Base-by-base conservation (phyloP, 2,797 vertebrate species). In the Aplochiton taeniatus region DNA sequence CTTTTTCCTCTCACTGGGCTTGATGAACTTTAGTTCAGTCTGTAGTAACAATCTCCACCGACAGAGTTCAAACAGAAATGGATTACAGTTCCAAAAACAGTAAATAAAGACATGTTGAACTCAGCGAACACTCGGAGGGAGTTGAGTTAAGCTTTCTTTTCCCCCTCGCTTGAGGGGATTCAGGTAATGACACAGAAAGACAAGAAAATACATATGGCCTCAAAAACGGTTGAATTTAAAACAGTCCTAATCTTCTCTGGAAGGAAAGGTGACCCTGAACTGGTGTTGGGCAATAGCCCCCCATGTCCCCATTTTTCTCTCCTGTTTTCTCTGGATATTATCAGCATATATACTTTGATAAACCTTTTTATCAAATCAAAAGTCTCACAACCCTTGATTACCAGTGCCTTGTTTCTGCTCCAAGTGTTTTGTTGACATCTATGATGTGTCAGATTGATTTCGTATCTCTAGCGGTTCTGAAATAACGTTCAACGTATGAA, bases 141-240 rank as follows among this genome's bases (percentile, higher is more conserved):
- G 18, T 44, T 58, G 44, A 73, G 68, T 61, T 74, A 70, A 78
- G 72, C 66, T 50, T 61, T 59, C 57, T 77, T 80, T 61, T 68
- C n/a, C 64, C 49, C 57, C 54, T 76, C 81, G 85, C 72, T 85
- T 62, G 49, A 52, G 58, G 61, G 74, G 79, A 87, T 89, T 87
- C 85, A 83, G 77, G 83, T 87, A 86, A 87, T 85, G 77, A 78
- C 74, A 85, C 68, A 80, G 78, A 85, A 80, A 86, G 81, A 81
- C 70, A 71, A 72, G 61, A 71, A 78, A 49, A 82, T 84, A 84
- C 72, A 79, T 79, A 82, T 85, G 75, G 82, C 66, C 78, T 72
- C 47, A 56, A 63, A 68, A 74, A 81, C 74, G 66, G 88, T 81
- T 85, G 72, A 89, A 86, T 89, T 84, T 82, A 83, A 87, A 87